Evolutionary conservation across 2,113 vertebrate species (phyloP).

Genomic region (Erythrocercus mccallii): DNA sequence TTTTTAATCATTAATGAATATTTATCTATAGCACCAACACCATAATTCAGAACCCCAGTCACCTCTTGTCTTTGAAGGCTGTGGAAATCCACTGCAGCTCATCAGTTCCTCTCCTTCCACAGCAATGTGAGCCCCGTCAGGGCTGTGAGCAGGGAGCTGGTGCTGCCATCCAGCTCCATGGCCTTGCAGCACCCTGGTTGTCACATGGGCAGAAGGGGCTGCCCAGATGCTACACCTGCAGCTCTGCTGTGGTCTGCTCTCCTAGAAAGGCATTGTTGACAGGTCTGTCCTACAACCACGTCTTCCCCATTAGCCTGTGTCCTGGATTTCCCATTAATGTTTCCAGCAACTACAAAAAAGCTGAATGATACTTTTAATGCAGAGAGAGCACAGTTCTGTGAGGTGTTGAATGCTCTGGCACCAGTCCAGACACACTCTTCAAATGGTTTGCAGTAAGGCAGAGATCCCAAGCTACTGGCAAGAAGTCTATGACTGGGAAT

Average conservation of each 20-base stretch:
- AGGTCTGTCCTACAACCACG: neutral
- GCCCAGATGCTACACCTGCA: neutral
- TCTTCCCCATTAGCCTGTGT: neutral
- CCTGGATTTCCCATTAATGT: neutral
- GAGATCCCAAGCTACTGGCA: neutral
- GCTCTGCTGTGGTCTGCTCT: accelerated
- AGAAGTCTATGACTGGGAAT: neutral
- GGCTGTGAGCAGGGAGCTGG: neutral
- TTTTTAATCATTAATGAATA: neutral
- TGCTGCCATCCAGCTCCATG: neutral
- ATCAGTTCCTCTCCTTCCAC: neutral
- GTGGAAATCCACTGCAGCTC: neutral
- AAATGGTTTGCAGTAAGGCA: neutral
- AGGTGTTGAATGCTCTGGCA: neutral
- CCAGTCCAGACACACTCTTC: neutral
- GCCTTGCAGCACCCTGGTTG: too few species aligned
- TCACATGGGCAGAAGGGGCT: accelerated
- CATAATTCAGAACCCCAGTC: neutral
- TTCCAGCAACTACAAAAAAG: neutral
- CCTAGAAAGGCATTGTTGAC: neutral
- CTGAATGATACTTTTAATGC: neutral
- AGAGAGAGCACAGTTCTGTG: neutral
- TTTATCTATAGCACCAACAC: neutral
- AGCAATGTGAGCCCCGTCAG: accelerated
- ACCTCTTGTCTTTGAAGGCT: neutral